Evolutionary conservation across 2,888 invertebrate genomes (phyloP).

Genomic region (Crepidodera aurea): DNA sequence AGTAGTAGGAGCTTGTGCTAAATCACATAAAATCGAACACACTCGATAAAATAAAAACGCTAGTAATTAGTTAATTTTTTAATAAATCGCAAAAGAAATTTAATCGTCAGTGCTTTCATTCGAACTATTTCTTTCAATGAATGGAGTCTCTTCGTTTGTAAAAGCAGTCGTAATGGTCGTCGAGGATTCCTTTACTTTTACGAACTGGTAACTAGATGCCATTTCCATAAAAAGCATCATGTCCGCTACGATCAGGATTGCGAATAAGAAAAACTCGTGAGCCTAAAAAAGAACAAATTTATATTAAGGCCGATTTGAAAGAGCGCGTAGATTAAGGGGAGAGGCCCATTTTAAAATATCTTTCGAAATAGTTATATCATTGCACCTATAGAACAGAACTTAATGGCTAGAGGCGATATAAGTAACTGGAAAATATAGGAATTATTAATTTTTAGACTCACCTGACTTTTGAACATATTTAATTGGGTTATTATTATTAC

Average conservation of each 20-base stretch:
- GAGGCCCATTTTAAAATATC: too few relatives aligned
- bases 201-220: slow-evolving; percentile 64
- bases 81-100: neutral
- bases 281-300: slow-evolving; percentile 67
- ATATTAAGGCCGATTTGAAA: too few relatives aligned
- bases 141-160: slow-evolving; percentile 30
- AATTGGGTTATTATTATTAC: slow-evolving; percentile 78
- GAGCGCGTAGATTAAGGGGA: too few relatives aligned
- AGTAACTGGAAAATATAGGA: too few relatives aligned
- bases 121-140: slow-evolving; percentile 13
- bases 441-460: slow-evolving; percentile 47
- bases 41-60: neutral
- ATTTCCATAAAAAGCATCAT: slow-evolving; percentile 71
- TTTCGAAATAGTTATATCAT: too few relatives aligned
- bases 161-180: slow-evolving; percentile 54
- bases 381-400: too few relatives aligned
- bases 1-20: too few relatives aligned
- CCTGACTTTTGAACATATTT: slow-evolving; percentile 71
- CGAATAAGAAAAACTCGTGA: slow-evolving; percentile 78
- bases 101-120: neutral
- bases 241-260: slow-evolving; percentile 70
- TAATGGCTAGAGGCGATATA: too few relatives aligned
- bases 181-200: slow-evolving; percentile 58
- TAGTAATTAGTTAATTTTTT: neutral
- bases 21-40: too few relatives aligned